Evolutionary conservation across 2,888 invertebrate genomes (phyloP), one percentile per base, ranked within the genome.

Genomic region (Amiota communis): DNA sequence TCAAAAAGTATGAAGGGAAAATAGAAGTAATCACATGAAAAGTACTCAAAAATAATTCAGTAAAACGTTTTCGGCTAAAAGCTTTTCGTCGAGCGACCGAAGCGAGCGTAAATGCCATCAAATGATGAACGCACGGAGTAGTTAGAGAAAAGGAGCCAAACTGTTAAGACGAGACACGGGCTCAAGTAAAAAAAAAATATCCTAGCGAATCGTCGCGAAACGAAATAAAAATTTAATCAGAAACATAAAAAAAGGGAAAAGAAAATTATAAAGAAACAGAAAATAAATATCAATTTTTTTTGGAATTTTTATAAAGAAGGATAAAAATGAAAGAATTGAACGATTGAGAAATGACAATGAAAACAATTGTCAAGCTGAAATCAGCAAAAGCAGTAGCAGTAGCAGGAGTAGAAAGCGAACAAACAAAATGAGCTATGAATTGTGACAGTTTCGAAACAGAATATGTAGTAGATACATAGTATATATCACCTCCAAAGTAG

Each of bases 61-160:
- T 71, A 74, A 76, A 76, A 65, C 63, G 20, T 73, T 76, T 80
- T 81, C 79, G 79, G 80, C 80, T 74, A 82, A 86, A 84, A 87
- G 87, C 87, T 87, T 83, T 81, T 53, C 72, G 72, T 13, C 75
- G 75, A 73, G 75, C 68, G 53, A 74, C 36, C 71, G 73, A 80
- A n/a, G 74, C 76, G 74, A 76, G 75, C 80, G 75, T 6, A 36
- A 36, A 36, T 36, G 36, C 36, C 36, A 36, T 36, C 36, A 79
- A 70, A 72, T 72, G 70, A 76, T 74, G 36, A 36, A 74, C 77
- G 79, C 74, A 72, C 79, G 79, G 79, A 83, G 85, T 83, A 87
- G 87, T 87, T 87, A 85, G 87, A 87, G 86, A 80, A 80, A 86
- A 85, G 87, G 85, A 87, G 86, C 87, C 87, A 84, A 81, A 81